phyloP scores from a whole-genome alignment of 2,888 invertebrate genomes.

The Eristalis pertinax region DNA sequence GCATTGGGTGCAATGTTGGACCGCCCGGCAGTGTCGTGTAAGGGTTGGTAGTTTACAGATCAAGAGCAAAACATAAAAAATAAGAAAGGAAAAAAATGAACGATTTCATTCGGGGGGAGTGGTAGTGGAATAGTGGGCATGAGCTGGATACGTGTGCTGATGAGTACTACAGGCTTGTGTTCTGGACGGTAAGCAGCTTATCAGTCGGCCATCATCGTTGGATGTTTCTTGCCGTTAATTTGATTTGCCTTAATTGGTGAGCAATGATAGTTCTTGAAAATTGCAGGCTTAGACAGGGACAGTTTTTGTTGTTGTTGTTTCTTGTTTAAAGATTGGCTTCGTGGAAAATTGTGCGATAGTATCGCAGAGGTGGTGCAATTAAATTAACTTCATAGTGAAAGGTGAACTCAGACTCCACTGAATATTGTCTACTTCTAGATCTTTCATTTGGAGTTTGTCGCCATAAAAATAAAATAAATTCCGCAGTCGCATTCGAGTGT shows the following conservation, averaged over 20 bases:
- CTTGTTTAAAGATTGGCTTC: slow-evolving; percentile 36
- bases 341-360: slow-evolving; percentile 54
- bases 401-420: background rate
- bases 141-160: slow-evolving; percentile 28
- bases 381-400: slow-evolving; percentile 23
- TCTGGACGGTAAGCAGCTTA: slow-evolving; percentile 57
- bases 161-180: slow-evolving; percentile 34
- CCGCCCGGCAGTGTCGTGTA: slow-evolving; percentile 66
- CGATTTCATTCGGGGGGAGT: slow-evolving; percentile 20
- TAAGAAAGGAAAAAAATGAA: background rate
- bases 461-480: too few species aligned
- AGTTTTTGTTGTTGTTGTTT: slow-evolving; percentile 9
- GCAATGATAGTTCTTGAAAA: slow-evolving; percentile 34
- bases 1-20: slow-evolving; percentile 69
- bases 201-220: slow-evolving; percentile 68
- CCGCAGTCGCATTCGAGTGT: too few species aligned
- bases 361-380: slow-evolving; percentile 23
- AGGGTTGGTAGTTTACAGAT: slow-evolving; percentile 62
- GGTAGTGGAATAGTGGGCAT: slow-evolving; percentile 6
- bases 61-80: slow-evolving; percentile 23
- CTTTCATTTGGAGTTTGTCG: background rate
- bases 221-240: slow-evolving; percentile 50
- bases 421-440: background rate
- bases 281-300: background rate
- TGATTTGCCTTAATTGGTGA: slow-evolving; percentile 64